Evolutionary conservation across 2,797 vertebrate species (phyloP), one percentile per base, ranked within the genome.

Genomic region (Toxotes lorentzi): DNA sequence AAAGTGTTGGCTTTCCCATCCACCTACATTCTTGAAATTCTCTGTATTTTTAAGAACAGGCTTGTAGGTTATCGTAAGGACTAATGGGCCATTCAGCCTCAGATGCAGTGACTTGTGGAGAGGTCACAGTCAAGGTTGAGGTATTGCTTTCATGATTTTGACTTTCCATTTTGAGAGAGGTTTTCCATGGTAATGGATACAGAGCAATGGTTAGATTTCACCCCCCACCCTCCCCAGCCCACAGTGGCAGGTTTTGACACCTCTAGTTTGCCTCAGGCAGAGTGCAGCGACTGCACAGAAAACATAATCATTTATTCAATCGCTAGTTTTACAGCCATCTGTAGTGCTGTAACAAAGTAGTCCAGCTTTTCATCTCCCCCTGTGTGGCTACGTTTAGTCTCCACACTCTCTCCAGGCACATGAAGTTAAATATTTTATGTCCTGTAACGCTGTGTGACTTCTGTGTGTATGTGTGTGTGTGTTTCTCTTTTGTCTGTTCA

Each of bases 271-370:
- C 72, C 80, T 59, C 69, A 35, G 68, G 79, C 63, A 30, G 47
- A 35, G 40, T 57, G 27, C 50, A 14, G 35, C 4, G n/a, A 56
- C 65, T 73, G 56, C 54, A 32, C 61, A 62, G 66, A 69, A 84
- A 89, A 74, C 70, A 21, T 41, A 34, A 71, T 87, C 2, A 79
- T 79, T 89, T 77, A 86, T 87, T 83, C 58, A 88, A 58, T 58
- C 1, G 0, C 40, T 73, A 4, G 47, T 78, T 76, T 78, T 45
- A 38, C n/a, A 56, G 32, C 56, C 5, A 1, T 76, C 58, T 75
- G 19, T 5, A 38, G 38, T 2, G 3, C 64, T 65, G n/a, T 27
- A 24, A 38, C 23, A 4, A 2, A 43, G 58, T 30, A 27, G 53
- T 78, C 12, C 1, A 41, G 21, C 30, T 43, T 47, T 27, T 61